Conservation (phyloP, 2,113 vertebrate genomes). For the Shinisaurus crocodilurus region DNA sequence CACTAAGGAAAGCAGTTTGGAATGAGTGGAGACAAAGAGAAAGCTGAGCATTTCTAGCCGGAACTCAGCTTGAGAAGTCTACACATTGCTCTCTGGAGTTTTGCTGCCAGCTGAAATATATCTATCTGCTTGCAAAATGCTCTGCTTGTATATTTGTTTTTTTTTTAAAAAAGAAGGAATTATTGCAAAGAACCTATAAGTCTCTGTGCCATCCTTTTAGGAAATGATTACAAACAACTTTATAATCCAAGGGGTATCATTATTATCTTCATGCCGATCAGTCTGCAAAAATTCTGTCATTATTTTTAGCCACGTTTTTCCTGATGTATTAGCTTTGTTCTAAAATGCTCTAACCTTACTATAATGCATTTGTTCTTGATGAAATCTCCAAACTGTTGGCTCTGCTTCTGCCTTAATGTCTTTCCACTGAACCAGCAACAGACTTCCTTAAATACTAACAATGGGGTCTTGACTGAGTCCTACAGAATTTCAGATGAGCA, state of each 20-base stretch:
- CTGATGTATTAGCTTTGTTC: conserved; percentile 43
- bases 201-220: conserved; percentile 2
- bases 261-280: neutral
- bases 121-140: neutral
- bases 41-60: neutral
- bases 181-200: neutral
- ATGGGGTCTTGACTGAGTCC: conserved; percentile 18
- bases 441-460: conserved; percentile 6
- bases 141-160: neutral
- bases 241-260: neutral
- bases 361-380: conserved; percentile 36
- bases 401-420: conserved; percentile 32
- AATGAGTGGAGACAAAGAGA: neutral
- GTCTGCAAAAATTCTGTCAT: neutral
- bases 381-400: conserved; percentile 24
- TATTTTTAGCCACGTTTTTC: conserved; percentile 47
- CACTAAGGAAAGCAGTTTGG: neutral
- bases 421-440: conserved; percentile 8
- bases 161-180: neutral
- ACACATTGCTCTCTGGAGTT: neutral
- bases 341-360: conserved; percentile 42
- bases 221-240: conserved; percentile 1
- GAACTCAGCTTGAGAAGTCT: neutral
- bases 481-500: conserved; percentile 8
- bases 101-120: neutral